Evolutionary conservation across 2,113 vertebrate species (phyloP).

Genomic region (Pungitius pungitius): DNA sequence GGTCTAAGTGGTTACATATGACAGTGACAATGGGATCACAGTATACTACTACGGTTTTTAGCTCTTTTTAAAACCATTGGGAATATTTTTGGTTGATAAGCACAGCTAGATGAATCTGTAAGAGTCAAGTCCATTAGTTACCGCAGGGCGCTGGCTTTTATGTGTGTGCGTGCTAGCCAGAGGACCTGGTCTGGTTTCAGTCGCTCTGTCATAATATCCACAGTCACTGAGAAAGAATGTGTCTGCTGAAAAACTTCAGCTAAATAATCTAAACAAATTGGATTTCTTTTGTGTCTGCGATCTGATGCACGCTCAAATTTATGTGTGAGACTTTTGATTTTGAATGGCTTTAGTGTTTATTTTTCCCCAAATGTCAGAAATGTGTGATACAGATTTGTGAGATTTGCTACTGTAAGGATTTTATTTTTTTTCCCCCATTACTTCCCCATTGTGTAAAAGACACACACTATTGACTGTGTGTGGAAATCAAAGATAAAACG

Average conservation of each 20-base stretch:
- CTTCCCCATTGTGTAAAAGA: constrained; percentile 25
- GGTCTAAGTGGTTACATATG: constrained; percentile 68
- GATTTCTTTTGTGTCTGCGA: constrained; percentile 73
- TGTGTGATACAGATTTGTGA: constrained; percentile 29
- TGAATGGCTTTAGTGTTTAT: constrained; percentile 41
- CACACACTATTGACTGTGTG: neutral
- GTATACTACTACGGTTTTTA: constrained; percentile 46
- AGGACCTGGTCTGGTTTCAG: constrained; percentile 77
- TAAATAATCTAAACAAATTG: constrained; percentile 81
- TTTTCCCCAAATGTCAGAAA: constrained; percentile 38
- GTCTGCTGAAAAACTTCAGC: constrained; percentile 74
- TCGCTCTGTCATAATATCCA: constrained; percentile 79
- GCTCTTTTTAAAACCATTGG: constrained; percentile 40
- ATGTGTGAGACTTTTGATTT: constrained; percentile 58
- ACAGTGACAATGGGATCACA: constrained; percentile 58
- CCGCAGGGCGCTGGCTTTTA: constrained; percentile 33
- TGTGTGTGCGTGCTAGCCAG: constrained; percentile 35
- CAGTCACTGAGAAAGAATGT: constrained; percentile 80
- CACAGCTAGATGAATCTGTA: constrained; percentile 52
- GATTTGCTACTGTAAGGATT: constrained; percentile 41
- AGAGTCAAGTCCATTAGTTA: constrained; percentile 54
- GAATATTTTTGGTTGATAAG: constrained; percentile 62
- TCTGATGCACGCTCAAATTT: constrained; percentile 56
- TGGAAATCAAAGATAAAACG: constrained; percentile 1
- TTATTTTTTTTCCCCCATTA: constrained; percentile 41